These are phyloP conservation scores for Pharmacophagus antenor DNA, from an alignment of 2,888 invertebrate genomes.

Conservation along the genomic window DNA sequence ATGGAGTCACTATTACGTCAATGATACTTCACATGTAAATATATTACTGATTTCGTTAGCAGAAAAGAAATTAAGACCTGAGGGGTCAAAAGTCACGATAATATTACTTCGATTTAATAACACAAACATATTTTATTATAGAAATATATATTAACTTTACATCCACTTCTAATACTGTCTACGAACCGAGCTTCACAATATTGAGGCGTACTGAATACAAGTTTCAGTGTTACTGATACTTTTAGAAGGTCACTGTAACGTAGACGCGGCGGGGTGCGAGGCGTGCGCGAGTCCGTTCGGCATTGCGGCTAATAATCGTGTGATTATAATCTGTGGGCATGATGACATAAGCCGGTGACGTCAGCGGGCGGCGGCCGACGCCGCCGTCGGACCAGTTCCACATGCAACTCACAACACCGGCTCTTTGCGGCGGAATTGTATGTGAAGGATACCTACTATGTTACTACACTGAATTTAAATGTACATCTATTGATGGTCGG, in stretches of 20 bases:
- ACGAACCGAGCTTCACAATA: background rate
- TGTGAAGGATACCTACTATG: too few relatives aligned
- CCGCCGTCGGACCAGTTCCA: constrained; percentile 57
- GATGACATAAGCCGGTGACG: constrained; percentile 79
- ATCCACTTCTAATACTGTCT: background rate
- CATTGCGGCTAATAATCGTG: constrained; percentile 41
- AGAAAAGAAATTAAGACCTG: too few relatives aligned
- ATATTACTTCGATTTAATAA: background rate
- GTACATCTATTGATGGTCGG: too few relatives aligned
- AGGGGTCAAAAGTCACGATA: too few relatives aligned
- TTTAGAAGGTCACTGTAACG: constrained; percentile 30
- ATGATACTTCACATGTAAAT: too few relatives aligned
- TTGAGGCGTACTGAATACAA: background rate
- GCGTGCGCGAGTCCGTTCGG: constrained; percentile 46
- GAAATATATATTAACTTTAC: background rate
- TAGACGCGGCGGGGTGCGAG: constrained; percentile 35
- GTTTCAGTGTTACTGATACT: constrained; percentile 6
- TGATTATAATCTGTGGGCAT: constrained; percentile 56
- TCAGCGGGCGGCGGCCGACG: constrained; percentile 70
- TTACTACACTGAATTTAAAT: too few relatives aligned
- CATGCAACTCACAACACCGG: constrained; percentile 52
- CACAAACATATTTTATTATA: background rate
- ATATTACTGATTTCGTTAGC: too few relatives aligned
- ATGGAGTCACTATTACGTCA: too few relatives aligned
- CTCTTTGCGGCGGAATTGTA: constrained; percentile 30